Percentiles rank a stretch among this genome's conserved stretches.
phyloP scores from a whole-genome alignment of 2,113 vertebrate species.

The Varanus salvator region DNA sequence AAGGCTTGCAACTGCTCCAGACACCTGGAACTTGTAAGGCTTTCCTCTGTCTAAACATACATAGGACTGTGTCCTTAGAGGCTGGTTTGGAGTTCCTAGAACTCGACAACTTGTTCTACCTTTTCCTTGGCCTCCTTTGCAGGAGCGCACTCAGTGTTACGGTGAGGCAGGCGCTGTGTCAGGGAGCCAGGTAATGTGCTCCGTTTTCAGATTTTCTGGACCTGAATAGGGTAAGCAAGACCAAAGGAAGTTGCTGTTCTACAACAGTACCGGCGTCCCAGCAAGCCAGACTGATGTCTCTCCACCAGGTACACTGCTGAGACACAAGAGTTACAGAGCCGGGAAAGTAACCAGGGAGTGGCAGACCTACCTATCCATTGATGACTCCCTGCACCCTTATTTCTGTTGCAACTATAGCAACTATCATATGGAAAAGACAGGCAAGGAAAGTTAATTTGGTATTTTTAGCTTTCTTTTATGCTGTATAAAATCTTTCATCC shows the following conservation, averaged over 20 bases:
- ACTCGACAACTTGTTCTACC: neutral
- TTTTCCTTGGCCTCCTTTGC: neutral
- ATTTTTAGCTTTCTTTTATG: slow-evolving; percentile 59
- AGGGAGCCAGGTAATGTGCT: neutral
- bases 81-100: neutral
- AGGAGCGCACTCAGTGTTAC: neutral
- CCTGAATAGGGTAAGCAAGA: neutral
- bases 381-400: neutral
- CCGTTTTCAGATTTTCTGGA: neutral
- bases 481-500: slow-evolving; percentile 34
- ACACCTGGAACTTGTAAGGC: no score
- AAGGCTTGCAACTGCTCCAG: no score
- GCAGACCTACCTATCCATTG: neutral
- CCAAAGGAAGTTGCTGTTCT: neutral
- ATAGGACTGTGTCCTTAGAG: neutral
- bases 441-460: slow-evolving; percentile 33
- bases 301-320: neutral
- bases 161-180: no score
- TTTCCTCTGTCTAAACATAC: no score
- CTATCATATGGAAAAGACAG: slow-evolving; percentile 24
- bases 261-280: neutral
- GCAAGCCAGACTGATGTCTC: neutral
- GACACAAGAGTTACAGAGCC: neutral
- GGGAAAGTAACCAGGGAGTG: neutral
- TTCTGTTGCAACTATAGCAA: slow-evolving; percentile 39